Base-by-base conservation (phyloP, 2,113 vertebrate species). In the Laterallus jamaicensis region DNA sequence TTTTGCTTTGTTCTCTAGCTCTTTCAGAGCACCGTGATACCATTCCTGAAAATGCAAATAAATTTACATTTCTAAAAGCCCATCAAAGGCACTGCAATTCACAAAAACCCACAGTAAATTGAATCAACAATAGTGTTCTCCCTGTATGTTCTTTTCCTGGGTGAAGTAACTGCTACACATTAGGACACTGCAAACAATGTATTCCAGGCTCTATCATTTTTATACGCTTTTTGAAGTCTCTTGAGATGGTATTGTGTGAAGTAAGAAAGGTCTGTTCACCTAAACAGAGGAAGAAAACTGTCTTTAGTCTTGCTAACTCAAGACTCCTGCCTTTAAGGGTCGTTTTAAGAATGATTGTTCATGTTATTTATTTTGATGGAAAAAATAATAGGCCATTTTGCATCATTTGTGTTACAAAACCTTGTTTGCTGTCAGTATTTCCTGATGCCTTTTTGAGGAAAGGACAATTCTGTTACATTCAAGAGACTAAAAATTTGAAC, bases 41-140 rank as follows among this genome's bases (percentile, higher is more conserved):
- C 98, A 93, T 54, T 98, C 98, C 99, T 99, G 92, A 59, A 92
- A 95, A 64, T 58, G 52, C 66, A 66, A 90, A 93, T 42, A 42
- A 67, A 78, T 79, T 71, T n/a, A 54, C 20, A 70, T 58, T 64
- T 83, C 86, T n/a, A 86, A 63, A 91, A 75, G 60, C 32, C 4
- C 50, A 75, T 40, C 10, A 21, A 76, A 86, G 54, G 62, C 54
- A 86, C 28, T 19, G 42, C 20, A 58, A 79, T 63, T 77, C 69
- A 91, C 50, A 74, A 89, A 28, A 28, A 49, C 18, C 7, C 66
- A 56, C 1, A 67, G 28, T 26, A 62, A 76, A 66, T 0, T 26
- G 13, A 63, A 77, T 60, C 21, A 76, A 39, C 39, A 63, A 31
- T 20, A 69, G 47, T 19, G 24, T 54, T 84, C 44, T 90, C 49